Conservation (phyloP, 2,113 vertebrate species). For the Alligator mississippiensis region DNA sequence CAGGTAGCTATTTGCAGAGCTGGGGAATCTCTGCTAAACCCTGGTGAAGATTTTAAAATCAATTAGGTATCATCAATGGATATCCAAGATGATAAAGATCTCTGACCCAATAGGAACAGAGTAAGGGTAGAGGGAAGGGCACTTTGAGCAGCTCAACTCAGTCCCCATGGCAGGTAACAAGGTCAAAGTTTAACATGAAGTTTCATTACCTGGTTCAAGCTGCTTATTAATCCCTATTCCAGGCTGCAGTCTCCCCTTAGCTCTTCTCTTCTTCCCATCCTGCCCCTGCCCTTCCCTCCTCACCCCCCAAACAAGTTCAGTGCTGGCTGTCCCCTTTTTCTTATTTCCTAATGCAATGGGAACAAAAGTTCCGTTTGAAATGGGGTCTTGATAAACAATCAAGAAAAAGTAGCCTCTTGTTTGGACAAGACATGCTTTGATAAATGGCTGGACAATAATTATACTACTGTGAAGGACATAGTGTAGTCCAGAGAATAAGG, state of each 20-base stretch:
- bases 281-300: neutral
- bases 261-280: neutral
- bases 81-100: no score
- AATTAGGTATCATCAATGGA: no score
- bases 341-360: neutral
- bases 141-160: neutral
- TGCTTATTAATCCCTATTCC: neutral
- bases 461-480: neutral
- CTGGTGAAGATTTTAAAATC: neutral
- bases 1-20: neutral
- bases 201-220: neutral
- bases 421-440: neutral
- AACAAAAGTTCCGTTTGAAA: neutral
- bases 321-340: neutral
- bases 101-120: neutral
- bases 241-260: neutral
- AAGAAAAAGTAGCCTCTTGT: neutral
- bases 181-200: accelerated
- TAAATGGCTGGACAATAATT: accelerated
- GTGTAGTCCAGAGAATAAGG: accelerated
- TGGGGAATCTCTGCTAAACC: neutral
- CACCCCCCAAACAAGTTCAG: neutral
- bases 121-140: accelerated
- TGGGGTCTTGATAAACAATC: neutral
- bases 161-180: neutral